A percentile compares a stretch with the other conserved stretches of the same genome.
Evolutionary conservation across 2,888 invertebrate species (phyloP).

Genomic region (Balanococcus diminutus): DNA sequence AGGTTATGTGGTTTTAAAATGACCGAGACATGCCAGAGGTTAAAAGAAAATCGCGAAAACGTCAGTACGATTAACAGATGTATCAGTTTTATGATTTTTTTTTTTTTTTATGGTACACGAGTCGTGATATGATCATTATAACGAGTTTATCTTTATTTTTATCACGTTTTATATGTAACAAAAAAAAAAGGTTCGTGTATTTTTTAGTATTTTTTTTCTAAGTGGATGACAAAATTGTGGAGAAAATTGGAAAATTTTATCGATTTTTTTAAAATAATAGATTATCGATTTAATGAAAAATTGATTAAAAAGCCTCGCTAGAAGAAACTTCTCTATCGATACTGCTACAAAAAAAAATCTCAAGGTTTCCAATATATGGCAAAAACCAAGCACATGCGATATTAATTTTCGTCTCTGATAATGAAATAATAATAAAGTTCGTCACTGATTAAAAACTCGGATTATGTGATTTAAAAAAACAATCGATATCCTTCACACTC

Average conservation of each 20-base stretch:
- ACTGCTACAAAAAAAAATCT: background rate
- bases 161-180: background rate
- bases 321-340: no score
- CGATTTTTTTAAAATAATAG: no score
- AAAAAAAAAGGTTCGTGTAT: background rate
- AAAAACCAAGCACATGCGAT: background rate
- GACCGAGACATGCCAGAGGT: background rate
- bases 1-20: background rate
- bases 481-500: background rate
- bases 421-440: background rate
- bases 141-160: background rate
- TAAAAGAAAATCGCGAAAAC: background rate
- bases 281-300: no score
- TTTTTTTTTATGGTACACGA: background rate
- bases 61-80: background rate
- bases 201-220: background rate
- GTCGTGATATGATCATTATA: background rate
- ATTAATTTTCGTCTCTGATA: background rate
- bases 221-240: background rate
- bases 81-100: background rate
- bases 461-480: background rate
- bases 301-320: no score
- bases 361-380: background rate
- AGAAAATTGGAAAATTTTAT: no score
- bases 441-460: background rate